Percentiles rank a stretch among this genome's conserved stretches.
These are phyloP conservation scores for Drosophila watanabei DNA, from an alignment of 1,140 invertebrate species.

Conservation along the genomic window DNA sequence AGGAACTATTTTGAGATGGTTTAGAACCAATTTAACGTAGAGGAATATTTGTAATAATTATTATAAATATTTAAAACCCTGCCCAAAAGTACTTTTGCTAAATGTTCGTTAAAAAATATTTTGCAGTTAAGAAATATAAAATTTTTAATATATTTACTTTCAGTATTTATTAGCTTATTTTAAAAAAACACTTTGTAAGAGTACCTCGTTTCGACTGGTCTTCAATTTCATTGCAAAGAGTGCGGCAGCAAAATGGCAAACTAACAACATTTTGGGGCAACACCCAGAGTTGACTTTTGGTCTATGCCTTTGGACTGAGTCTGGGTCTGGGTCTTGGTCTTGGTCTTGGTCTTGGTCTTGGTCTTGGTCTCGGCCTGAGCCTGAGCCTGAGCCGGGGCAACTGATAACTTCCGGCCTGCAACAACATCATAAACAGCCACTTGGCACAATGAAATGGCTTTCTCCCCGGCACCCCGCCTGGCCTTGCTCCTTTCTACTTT, in stretches of 20 bases:
- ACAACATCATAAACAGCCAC: conserved; percentile 77
- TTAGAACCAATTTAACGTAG: not conserved
- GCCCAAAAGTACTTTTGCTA: not conserved
- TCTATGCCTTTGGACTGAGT: not conserved
- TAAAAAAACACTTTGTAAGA: not conserved
- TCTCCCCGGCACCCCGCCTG: conserved; percentile 1
- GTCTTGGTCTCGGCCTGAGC: not conserved
- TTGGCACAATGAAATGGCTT: conserved; percentile 61
- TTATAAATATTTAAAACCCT: not conserved
- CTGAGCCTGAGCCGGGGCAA: conserved; percentile 45
- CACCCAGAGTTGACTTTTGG: conserved; percentile 55
- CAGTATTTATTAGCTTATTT: no score
- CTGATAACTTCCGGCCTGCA: conserved; percentile 74
- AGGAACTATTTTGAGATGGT: not conserved
- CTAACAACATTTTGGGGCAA: conserved; percentile 69
- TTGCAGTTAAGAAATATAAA: no score
- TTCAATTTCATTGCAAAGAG: conserved; percentile 37
- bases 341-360: conserved; percentile 16
- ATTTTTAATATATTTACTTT: no score
- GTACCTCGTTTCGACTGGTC: conserved; percentile 4
- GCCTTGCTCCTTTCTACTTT: conserved; percentile 2
- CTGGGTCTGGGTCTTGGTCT: conserved; percentile 12
- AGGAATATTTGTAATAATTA: not conserved
- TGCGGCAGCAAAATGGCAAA: conserved; percentile 54
- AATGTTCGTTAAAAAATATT: no score